Evolutionary conservation across 1,140 invertebrate species (phyloP).

Genomic region (Gryon sp.): DNA sequence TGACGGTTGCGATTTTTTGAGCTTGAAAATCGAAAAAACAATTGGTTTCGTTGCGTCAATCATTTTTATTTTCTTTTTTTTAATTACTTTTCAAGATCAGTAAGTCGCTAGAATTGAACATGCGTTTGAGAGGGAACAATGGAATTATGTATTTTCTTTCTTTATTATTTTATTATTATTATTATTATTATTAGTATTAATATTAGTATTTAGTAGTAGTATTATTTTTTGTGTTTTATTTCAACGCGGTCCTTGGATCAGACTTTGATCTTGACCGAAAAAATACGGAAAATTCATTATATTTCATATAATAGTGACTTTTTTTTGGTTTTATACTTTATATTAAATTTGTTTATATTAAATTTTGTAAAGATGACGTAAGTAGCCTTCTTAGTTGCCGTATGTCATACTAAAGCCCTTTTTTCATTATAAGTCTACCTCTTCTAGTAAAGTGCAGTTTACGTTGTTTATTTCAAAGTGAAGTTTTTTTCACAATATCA

Average conservation of each 20-base stretch:
- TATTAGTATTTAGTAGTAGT: too few relatives aligned
- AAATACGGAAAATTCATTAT: slow-evolving; percentile 69
- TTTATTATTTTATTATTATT: too few relatives aligned
- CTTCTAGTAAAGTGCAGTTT: slow-evolving; percentile 62
- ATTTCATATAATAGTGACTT: slow-evolving; percentile 52
- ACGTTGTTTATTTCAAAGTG: slow-evolving; percentile 40
- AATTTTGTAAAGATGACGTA: slow-evolving; percentile 69
- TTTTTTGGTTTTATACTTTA: too few relatives aligned
- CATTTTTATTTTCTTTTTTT: too few relatives aligned
- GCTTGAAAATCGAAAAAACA: slow-evolving; percentile 7
- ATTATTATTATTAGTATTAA: too few relatives aligned
- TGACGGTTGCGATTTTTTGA: slow-evolving; percentile 2
- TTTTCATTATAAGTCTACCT: slow-evolving; percentile 42
- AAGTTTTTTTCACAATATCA: slow-evolving; percentile 14
- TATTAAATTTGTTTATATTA: slow-evolving; percentile 63
- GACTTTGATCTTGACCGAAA: slow-evolving; percentile 59
- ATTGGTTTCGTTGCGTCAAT: background rate
- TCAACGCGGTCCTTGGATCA: slow-evolving; percentile 11
- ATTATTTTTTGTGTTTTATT: slow-evolving; percentile 4
- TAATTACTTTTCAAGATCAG: slow-evolving; percentile 14
- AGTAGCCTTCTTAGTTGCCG: slow-evolving; percentile 42
- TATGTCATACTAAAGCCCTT: slow-evolving; percentile 56
- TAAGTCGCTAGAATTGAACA: slow-evolving; percentile 1
- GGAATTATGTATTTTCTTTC: slow-evolving; percentile 28
- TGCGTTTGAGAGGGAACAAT: slow-evolving; percentile 29